A percentile compares a stretch with the other conserved stretches of the same genome.
phyloP scores from a whole-genome alignment of 2,888 invertebrate genomes.

The Bhutanitis thaidina region DNA sequence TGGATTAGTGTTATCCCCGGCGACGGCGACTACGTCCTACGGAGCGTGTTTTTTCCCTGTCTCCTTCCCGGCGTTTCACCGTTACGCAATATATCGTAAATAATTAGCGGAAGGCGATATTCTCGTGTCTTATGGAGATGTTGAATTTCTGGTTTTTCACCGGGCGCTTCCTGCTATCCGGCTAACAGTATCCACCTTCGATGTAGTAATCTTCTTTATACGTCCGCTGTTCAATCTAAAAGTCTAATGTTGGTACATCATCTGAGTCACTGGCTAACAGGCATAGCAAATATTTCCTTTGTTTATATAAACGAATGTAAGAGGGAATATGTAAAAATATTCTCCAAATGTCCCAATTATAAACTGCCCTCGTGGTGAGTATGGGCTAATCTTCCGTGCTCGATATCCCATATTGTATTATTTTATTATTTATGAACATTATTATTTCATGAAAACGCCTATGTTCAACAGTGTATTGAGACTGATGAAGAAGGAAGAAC shows the following conservation, averaged over 20 bases:
- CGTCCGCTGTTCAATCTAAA: slow-evolving; percentile 34
- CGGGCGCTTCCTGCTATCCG: slow-evolving; percentile 61
- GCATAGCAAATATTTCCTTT: too few relatives aligned
- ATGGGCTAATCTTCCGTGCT: too few relatives aligned
- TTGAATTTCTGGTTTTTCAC: slow-evolving; percentile 66
- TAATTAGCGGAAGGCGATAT: slow-evolving; percentile 79
- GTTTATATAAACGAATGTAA: too few relatives aligned
- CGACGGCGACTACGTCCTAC: slow-evolving; percentile 66
- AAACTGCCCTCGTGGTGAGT: too few relatives aligned
- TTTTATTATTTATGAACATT: too few relatives aligned
- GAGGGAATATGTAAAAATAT: too few relatives aligned
- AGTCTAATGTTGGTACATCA: slow-evolving; percentile 27
- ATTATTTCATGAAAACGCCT: too few relatives aligned
- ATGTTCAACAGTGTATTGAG: too few relatives aligned
- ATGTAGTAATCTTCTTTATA: slow-evolving; percentile 36
- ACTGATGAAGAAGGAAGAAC: too few relatives aligned
- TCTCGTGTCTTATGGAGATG: slow-evolving; percentile 78
- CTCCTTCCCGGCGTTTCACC: slow-evolving; percentile 78
- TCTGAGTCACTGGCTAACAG: background rate
- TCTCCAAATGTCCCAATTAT: too few relatives aligned
- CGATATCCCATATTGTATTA: too few relatives aligned
- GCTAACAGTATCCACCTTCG: slow-evolving; percentile 47
- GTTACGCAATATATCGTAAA: slow-evolving; percentile 80
- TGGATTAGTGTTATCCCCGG: slow-evolving; percentile 38
- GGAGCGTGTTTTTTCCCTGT: slow-evolving; percentile 70